phyloP scores from a whole-genome alignment of 53 echinoderm and acorn worm species.

The Crossaster papposus region DNA sequence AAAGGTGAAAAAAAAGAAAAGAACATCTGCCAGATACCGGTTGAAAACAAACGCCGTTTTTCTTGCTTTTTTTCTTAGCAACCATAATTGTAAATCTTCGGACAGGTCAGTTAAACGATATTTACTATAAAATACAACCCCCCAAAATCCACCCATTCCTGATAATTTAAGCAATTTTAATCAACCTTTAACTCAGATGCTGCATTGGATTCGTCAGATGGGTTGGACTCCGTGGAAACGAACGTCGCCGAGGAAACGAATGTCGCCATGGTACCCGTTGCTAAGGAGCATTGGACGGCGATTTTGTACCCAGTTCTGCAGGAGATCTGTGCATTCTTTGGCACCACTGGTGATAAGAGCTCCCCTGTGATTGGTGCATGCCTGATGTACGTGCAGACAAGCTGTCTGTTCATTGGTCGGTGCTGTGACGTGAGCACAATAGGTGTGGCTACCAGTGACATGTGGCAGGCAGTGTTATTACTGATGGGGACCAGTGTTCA shows the following conservation, averaged over 20 bases:
- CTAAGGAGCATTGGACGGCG: conserved; percentile 11
- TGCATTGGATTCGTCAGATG: conserved; percentile 5
- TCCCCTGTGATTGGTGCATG: conserved; percentile 14
- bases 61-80: too few species aligned
- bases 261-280: neutral
- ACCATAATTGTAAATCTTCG: too few species aligned
- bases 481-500: conserved; percentile 48
- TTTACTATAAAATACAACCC: too few species aligned
- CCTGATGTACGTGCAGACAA: conserved; percentile 37
- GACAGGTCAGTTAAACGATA: too few species aligned
- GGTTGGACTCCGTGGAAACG: neutral
- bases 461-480: conserved; percentile 41
- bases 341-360: conserved; percentile 1
- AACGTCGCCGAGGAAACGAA: neutral
- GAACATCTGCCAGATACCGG: too few species aligned
- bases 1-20: too few species aligned
- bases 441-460: conserved; percentile 50
- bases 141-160: too few species aligned
- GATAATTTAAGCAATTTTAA: too few species aligned
- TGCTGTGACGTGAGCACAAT: conserved; percentile 32
- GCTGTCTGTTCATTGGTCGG: conserved; percentile 35
- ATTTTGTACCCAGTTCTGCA: conserved; percentile 4
- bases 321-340: conserved; percentile 15
- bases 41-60: too few species aligned
- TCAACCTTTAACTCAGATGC: neutral